Conservation (phyloP, 2,888 invertebrate genomes). For the Cantharis rufa region DNA sequence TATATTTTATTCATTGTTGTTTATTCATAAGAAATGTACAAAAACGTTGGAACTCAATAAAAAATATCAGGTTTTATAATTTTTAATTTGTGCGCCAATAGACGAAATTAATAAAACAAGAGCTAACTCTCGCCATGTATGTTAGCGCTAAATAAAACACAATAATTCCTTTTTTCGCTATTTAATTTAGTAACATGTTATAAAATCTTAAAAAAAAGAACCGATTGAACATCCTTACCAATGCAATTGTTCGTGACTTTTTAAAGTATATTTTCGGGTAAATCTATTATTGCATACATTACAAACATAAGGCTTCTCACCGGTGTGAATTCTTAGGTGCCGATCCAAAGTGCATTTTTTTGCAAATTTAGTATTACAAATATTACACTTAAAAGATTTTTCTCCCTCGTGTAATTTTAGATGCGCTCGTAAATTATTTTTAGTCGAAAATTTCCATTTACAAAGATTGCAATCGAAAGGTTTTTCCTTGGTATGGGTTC, state of each 20-base stretch:
- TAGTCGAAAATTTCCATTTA: not conserved
- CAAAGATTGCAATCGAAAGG: not conserved
- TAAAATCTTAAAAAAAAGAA: too few species aligned
- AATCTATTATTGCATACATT: not conserved
- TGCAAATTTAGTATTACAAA: not conserved
- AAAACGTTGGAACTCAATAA: not conserved
- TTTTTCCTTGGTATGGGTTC: not conserved
- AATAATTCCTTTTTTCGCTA: too few species aligned
- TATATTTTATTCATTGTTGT: conserved; percentile 7
- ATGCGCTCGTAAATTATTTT: not conserved
- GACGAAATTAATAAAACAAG: too few species aligned
- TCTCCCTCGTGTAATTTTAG: not conserved
- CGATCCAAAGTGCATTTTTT: not conserved
- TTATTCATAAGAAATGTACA: not conserved
- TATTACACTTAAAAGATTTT: not conserved
- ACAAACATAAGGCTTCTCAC: not conserved
- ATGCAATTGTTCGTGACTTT: not conserved
- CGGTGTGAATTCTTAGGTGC: not conserved
- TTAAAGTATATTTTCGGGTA: not conserved
- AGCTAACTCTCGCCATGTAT: too few species aligned
- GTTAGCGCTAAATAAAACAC: too few species aligned
- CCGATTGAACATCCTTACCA: not conserved
- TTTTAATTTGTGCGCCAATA: not conserved
- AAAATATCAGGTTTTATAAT: not conserved
- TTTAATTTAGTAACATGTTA: too few species aligned